Evolutionary conservation across 2,888 invertebrate species (phyloP), one percentile per base, ranked within the genome.

Genomic region (Apeira syringaria): DNA sequence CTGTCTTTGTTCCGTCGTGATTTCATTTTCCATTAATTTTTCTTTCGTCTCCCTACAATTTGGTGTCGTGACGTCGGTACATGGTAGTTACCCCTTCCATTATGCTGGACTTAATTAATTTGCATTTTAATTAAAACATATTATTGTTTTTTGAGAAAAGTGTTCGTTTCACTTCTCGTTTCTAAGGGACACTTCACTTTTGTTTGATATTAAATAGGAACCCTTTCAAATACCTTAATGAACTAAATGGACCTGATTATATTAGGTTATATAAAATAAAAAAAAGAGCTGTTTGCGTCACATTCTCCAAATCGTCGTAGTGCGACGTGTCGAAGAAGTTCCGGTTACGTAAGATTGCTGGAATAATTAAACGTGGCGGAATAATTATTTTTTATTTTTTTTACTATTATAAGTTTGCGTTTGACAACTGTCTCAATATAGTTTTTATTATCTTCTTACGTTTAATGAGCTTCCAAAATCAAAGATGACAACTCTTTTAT

Each of bases 41-140:
- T 88, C 87, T 88, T 89, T 87, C 80, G 75, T 74, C 91, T 91
- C 83, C 92, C 92, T 94, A 92, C 94, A 84, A 88, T 87, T 89
- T 84, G 80, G 77, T 79, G 80, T 81, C 80, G 84, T 83, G 80
- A 79, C 80, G 77, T 70, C 71, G 78, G 70, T 80, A 84, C 80
- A 83, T 80, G 77, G 80, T 81, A 80, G 79, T 79, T 83, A 89
- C 87, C 83, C 86, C 86, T 88, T 89, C 82, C 78, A 83, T 85
- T 84, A 80, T 78, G 65, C 79, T 79, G 81, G 84, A 85, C 84
- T 83, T 83, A 85, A 86, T 83, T 83, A 88, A 87, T 84, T 85
- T 80, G 77, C 78, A 84, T 86, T 86, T 85, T 85, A 86, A 88
- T 86, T 85, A 80, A 84, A 87, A 83, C 80, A 78, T 79, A 84